Base-by-base conservation (phyloP, 2,797 vertebrate species). In the Heterohyrax brucei region DNA sequence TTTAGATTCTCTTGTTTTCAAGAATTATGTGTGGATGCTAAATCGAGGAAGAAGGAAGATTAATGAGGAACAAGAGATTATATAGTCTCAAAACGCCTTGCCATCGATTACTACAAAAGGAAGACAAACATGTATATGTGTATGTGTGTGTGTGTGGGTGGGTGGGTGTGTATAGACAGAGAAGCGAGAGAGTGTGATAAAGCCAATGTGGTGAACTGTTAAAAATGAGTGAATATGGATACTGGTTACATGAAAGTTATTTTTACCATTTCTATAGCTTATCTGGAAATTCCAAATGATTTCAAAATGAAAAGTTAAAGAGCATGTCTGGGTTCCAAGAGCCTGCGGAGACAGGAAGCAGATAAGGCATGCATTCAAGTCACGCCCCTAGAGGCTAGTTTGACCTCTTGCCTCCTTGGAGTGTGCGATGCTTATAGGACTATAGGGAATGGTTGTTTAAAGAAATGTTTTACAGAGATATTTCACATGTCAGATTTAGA, bases 1-100 rank as follows among this genome's bases (percentile, higher is more conserved):
- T 85, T 94, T 94, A 56, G 85, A 90, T 80, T 80, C 48, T 87
- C 84, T 87, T 94, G 68, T 33, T 70, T 70, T 70, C n/a, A 70
- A 7, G 5, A n/a, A 70, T 70, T n/a, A 70, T 70, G 14, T 19
- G 19, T 33, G 16, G 68, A 56, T 56, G 53, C 53, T 56, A 56
- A 56, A 56, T 56, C 30, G 22, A 93, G 88, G 76, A 93, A 48
- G 64, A 95, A 95, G n/a, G 14, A 73, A 86, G 26, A 59, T 96
- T 94, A 95, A 93, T 96, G 81, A 94, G n/a, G 87, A 92, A 78
- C 56, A 85, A 21, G 30, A 83, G 86, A 68, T 85, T 92, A 50
- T 30, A 70, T 87, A 91, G 50, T 70, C 56, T 91, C n/a, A 13
- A 78, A 88, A 39, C 92, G 88, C 50, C 19, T 89, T 12, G 73